Percentiles rank a stretch among this genome's conserved stretches.
Conservation (phyloP, 1,140 invertebrate genomes). For the Drosophila insularis region DNA sequence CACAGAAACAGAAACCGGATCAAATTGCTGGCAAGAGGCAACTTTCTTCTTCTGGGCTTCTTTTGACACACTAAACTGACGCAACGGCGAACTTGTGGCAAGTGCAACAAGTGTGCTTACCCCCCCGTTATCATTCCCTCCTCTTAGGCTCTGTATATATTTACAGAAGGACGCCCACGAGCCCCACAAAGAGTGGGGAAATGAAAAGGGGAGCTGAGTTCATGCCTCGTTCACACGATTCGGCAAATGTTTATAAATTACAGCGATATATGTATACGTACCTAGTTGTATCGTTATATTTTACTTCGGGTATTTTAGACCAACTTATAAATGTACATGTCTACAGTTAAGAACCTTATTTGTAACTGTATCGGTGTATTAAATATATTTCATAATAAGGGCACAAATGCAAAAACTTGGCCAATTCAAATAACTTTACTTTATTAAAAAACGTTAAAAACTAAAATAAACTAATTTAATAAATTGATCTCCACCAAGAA, state of each 20-base stretch:
- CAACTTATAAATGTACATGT: no score
- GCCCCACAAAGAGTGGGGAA: constrained; percentile 16
- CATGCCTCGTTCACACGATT: constrained; percentile 64
- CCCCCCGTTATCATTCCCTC: constrained; percentile 11
- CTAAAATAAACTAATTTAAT: background rate
- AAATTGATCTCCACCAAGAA: no score
- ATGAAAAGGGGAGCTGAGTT: constrained; percentile 20
- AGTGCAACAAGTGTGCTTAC: constrained; percentile 64
- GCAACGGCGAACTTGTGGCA: constrained; percentile 62
- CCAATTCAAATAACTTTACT: no score
- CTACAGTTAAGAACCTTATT: no score
- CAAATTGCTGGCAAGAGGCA: constrained; percentile 49
- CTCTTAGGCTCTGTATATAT: background rate
- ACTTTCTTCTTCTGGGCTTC: constrained; percentile 69
- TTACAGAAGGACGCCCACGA: constrained; percentile 54
- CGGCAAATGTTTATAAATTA: constrained; percentile 13
- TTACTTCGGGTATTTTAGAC: constrained; percentile 2
- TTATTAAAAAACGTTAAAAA: background rate
- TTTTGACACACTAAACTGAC: constrained; percentile 80
- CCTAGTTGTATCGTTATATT: background rate
- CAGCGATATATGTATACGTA: background rate
- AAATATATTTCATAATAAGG: no score
- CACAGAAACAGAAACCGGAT: constrained; percentile 62
- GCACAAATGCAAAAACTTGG: no score
- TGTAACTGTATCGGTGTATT: no score